Evolutionary conservation across 2,888 invertebrate genomes (phyloP).

Genomic region (Nemotelus nigrinus): DNA sequence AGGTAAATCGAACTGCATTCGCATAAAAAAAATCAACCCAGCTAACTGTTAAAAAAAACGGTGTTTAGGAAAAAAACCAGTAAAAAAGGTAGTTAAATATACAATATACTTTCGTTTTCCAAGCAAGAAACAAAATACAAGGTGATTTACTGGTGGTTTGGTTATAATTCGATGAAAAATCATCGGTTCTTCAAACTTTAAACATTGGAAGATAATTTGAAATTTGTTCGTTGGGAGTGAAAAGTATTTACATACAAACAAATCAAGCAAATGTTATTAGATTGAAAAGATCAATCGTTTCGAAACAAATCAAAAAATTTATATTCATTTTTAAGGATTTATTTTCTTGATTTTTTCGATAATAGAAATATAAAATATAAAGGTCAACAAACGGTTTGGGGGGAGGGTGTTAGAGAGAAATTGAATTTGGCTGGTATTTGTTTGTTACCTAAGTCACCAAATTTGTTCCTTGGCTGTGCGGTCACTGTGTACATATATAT

Average conservation of each 20-base stretch:
- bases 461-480: constrained; percentile 75
- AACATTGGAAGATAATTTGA: not conserved
- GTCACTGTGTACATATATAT: constrained; percentile 67
- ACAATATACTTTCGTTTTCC: not conserved
- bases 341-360: constrained; percentile 33
- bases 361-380: constrained; percentile 53
- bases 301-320: no score
- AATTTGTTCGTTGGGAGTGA: not conserved
- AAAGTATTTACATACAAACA: constrained; percentile 42
- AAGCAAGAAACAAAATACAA: constrained; percentile 23
- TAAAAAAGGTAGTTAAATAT: not conserved
- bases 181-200: not conserved
- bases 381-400: constrained; percentile 7
- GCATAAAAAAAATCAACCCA: constrained; percentile 35
- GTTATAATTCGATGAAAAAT: not conserved
- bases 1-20: constrained; percentile 34
- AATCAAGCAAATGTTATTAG: constrained; percentile 30
- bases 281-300: constrained; percentile 13
- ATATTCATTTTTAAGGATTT: not conserved
- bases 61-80: constrained; percentile 3
- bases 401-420: constrained; percentile 25
- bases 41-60: constrained; percentile 32
- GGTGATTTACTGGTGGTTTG: not conserved
- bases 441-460: constrained; percentile 75
- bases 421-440: constrained; percentile 43